Conservation (phyloP, 2,113 vertebrate species). For the Elgaria multicarinata region DNA sequence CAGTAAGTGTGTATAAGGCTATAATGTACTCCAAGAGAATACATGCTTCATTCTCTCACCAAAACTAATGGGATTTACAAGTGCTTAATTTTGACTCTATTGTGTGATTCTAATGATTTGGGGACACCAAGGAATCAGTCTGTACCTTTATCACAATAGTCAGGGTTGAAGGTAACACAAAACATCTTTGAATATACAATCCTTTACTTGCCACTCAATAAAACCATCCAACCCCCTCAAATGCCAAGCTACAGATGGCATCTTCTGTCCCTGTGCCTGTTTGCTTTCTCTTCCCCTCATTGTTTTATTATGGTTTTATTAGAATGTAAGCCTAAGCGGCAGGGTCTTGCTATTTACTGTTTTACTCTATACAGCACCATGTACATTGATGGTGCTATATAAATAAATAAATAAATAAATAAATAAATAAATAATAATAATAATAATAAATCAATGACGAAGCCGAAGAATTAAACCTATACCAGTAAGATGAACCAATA, state of each 20-base stretch:
- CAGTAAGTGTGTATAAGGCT: no score
- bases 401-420: no score
- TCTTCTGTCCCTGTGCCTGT: no score
- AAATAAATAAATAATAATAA: no score
- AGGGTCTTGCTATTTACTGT: no score
- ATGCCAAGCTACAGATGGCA: neutral
- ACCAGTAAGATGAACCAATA: no score
- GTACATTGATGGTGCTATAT: no score
- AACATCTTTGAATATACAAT: neutral
- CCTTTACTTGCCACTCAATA: neutral
- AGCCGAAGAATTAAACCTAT: neutral
- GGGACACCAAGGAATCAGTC: neutral
- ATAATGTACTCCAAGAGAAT: no score
- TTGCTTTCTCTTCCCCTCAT: no score
- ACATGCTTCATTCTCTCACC: neutral
- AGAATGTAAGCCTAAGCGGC: no score
- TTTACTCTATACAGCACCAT: no score
- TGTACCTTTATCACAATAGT: neutral
- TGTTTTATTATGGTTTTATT: no score
- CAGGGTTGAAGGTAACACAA: neutral
- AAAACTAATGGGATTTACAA: neutral
- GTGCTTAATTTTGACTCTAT: neutral
- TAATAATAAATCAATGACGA: neutral
- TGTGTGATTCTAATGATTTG: neutral
- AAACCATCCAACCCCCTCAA: neutral